A percentile compares a stretch with the other conserved stretches of the same genome.
These are phyloP conservation scores for Paramisgurnus dabryanus DNA, from an alignment of 2,113 vertebrate species.

Conservation along the genomic window DNA sequence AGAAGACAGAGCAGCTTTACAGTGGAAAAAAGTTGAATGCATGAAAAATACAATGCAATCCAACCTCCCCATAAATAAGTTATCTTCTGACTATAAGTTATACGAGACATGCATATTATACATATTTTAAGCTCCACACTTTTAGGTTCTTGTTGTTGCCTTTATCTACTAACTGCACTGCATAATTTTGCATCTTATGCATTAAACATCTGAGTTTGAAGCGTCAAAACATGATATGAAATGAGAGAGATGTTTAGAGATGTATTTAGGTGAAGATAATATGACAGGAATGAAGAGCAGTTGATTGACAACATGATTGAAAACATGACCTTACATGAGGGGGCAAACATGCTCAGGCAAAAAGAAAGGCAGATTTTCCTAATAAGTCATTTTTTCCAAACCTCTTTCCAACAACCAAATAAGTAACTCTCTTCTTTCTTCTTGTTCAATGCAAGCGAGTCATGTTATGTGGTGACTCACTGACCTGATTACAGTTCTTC, in stretches of 20 bases:
- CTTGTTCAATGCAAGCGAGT: conserved; percentile 21
- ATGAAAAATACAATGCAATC: too few species aligned
- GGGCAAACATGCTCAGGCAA: conserved; percentile 65
- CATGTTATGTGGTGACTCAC: conserved; percentile 27
- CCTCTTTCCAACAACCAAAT: neutral
- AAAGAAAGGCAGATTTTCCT: neutral
- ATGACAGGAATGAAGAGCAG: conserved; percentile 43
- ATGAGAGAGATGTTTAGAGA: neutral
- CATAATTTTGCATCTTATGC: too few species aligned
- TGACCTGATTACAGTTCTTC: conserved; percentile 18
- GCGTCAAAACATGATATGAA: too few species aligned
- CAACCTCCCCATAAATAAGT: too few species aligned
- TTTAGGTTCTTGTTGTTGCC: too few species aligned
- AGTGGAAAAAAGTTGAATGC: too few species aligned
- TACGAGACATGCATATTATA: too few species aligned
- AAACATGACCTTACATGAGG: conserved; percentile 27
- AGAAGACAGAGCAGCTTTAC: too few species aligned
- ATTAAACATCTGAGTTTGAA: too few species aligned
- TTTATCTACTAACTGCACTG: too few species aligned
- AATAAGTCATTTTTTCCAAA: conserved; percentile 12
- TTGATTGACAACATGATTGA: conserved; percentile 36
- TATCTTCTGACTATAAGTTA: too few species aligned
- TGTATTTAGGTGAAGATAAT: conserved; percentile 35
- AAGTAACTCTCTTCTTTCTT: neutral
- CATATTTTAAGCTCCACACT: too few species aligned